Conservation (phyloP, 2,113 vertebrate species). For the Ammodytes dubius region DNA sequence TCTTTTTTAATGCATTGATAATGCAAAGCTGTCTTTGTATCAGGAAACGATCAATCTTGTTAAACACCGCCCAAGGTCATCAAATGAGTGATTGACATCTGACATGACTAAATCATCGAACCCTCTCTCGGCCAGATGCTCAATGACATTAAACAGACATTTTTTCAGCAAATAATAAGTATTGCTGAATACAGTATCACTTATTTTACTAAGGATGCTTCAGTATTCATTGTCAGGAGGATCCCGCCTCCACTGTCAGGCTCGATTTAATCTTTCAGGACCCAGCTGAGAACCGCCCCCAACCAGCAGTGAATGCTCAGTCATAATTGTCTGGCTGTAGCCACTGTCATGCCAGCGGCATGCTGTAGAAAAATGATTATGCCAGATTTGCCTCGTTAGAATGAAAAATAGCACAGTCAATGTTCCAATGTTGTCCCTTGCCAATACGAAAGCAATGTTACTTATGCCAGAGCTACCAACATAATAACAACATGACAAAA, state of each 20-base stretch:
- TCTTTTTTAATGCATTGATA: not conserved
- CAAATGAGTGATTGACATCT: not conserved
- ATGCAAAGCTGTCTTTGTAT: not conserved
- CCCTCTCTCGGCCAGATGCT: slow-evolving; percentile 1
- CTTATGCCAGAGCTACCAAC: not conserved
- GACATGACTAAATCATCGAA: not conserved
- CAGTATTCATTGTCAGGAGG: slow-evolving; percentile 14
- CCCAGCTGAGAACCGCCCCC: slow-evolving; percentile 17
- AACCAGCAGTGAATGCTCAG: slow-evolving; percentile 11
- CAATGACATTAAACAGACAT: not conserved
- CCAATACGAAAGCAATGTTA: not conserved
- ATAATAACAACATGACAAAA: not conserved
- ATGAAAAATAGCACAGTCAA: slow-evolving; percentile 23
- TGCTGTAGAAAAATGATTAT: slow-evolving; percentile 24
- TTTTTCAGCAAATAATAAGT: not conserved
- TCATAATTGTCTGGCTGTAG: slow-evolving; percentile 30
- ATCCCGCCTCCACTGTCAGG: slow-evolving; percentile 12
- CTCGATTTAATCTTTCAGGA: slow-evolving; percentile 31
- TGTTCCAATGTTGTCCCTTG: not conserved
- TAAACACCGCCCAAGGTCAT: not conserved
- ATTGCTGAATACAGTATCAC: not conserved
- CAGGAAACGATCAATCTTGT: not conserved
- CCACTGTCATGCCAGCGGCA: slow-evolving; percentile 12
- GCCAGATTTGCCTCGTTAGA: slow-evolving; percentile 35
- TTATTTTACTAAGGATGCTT: not conserved